Percentiles rank a stretch among this genome's conserved stretches.
Evolutionary conservation across 2,113 vertebrate species (phyloP).

Genomic region (Kryptolebias marmoratus): DNA sequence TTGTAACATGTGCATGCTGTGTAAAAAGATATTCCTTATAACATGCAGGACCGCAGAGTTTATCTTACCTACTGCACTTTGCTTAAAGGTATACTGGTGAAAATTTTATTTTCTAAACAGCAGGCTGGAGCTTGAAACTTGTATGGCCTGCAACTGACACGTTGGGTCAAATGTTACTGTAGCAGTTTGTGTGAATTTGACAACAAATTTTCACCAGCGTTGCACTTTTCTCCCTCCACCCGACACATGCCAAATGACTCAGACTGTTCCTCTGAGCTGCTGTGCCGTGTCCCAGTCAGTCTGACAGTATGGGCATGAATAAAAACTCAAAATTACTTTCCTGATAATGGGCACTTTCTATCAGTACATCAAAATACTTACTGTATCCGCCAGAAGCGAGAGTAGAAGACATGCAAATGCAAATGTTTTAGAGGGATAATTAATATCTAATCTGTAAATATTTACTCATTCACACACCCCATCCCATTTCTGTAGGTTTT

Average conservation of each 20-base stretch:
- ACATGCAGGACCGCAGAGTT: neutral
- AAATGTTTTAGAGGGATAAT: neutral
- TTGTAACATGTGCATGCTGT: neutral
- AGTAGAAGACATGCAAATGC: neutral
- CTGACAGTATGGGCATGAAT: neutral
- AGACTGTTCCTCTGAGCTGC: constrained; percentile 14
- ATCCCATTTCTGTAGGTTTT: neutral
- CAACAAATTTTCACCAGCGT: constrained; percentile 25
- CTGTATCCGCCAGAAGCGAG: neutral
- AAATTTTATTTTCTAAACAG: neutral
- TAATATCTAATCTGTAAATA: neutral
- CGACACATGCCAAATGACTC: constrained; percentile 37
- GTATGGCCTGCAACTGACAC: constrained; percentile 5
- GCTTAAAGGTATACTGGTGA: neutral
- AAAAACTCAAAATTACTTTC: neutral
- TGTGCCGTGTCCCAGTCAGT: constrained; percentile 6
- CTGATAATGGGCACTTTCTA: neutral
- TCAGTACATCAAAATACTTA: neutral
- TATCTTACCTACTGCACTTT: neutral
- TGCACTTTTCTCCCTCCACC: constrained; percentile 19
- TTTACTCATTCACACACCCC: neutral
- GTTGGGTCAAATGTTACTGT: constrained; percentile 3
- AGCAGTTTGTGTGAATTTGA: constrained; percentile 20
- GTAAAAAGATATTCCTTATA: neutral
- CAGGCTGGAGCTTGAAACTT: constrained; percentile 10